Conservation (phyloP, 2,113 vertebrate species). For the Neomonachus schauinslandi region DNA sequence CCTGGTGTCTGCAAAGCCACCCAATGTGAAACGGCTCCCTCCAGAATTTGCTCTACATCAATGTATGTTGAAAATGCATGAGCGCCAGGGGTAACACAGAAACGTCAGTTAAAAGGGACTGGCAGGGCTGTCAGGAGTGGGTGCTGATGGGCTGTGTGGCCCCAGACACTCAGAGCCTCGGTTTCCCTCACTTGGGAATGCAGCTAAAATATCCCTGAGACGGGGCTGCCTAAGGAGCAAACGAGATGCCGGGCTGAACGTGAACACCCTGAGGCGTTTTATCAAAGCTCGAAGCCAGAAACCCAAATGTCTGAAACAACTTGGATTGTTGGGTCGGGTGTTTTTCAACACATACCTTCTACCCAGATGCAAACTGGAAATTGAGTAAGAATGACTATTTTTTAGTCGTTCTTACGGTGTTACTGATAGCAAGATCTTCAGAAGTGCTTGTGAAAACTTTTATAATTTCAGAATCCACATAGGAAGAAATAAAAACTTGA, state of each 20-base stretch:
- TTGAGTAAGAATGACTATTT: neutral
- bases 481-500: neutral
- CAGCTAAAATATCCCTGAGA: neutral
- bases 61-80: neutral
- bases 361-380: neutral
- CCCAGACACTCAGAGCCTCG: neutral
- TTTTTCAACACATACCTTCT: neutral
- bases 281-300: neutral
- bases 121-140: neutral
- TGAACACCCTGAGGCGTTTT: neutral
- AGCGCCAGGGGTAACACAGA: neutral
- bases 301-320: neutral
- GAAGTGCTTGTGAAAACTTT: neutral
- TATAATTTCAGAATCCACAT: neutral
- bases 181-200: neutral
- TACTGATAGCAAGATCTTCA: neutral
- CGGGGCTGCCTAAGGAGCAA: neutral
- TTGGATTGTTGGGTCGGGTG: neutral
- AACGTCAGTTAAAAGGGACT: neutral
- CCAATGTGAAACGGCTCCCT: neutral
- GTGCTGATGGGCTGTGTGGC: too few relatives aligned
- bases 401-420: neutral
- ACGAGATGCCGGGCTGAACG: fast-evolving
- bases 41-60: neutral
- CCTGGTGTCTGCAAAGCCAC: fast-evolving